phyloP scores from a whole-genome alignment of 2,797 vertebrate genomes.

The Tragopan temminckii region DNA sequence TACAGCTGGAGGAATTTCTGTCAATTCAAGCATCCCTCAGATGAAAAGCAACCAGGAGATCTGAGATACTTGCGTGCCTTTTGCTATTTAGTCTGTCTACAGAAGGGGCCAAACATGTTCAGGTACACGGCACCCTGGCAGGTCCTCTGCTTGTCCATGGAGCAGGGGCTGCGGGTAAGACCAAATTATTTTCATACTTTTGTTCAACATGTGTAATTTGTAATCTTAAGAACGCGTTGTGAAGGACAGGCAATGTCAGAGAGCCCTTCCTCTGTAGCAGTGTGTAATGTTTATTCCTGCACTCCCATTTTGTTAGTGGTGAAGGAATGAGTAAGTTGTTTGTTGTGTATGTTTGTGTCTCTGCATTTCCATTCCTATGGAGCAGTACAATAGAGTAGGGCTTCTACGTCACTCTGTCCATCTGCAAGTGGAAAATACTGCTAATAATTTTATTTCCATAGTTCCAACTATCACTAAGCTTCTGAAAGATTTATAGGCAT shows the following conservation, averaged over 20 bases:
- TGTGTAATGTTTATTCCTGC: not conserved
- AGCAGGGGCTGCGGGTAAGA: slow-evolving; percentile 81
- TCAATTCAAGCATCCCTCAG: not conserved
- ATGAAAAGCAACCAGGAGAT: slow-evolving; percentile 33
- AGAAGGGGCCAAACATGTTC: slow-evolving; percentile 78
- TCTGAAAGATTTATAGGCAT: slow-evolving; percentile 1
- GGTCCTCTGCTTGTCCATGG: slow-evolving; percentile 83
- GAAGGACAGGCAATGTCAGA: not conserved
- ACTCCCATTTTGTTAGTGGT: not conserved
- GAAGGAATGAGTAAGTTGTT: not conserved
- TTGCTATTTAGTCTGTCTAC: slow-evolving; percentile 39
- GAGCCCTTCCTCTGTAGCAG: not conserved
- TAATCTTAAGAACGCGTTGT: not conserved
- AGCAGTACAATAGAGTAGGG: not conserved
- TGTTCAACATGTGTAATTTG: not conserved
- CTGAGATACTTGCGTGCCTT: slow-evolving; percentile 57
- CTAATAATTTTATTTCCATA: not conserved
- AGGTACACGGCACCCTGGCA: slow-evolving; percentile 84
- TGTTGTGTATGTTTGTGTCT: not conserved
- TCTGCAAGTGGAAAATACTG: not conserved
- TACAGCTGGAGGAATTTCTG: slow-evolving; percentile 18
- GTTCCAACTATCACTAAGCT: not conserved
- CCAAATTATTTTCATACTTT: slow-evolving; percentile 9
- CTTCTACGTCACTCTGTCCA: not conserved
- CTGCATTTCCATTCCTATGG: not conserved